A percentile compares a stretch with the other conserved stretches of the same genome.
These are phyloP conservation scores for Ceraclea dissimilis DNA, from an alignment of 2,888 invertebrate species.

Conservation along the genomic window DNA sequence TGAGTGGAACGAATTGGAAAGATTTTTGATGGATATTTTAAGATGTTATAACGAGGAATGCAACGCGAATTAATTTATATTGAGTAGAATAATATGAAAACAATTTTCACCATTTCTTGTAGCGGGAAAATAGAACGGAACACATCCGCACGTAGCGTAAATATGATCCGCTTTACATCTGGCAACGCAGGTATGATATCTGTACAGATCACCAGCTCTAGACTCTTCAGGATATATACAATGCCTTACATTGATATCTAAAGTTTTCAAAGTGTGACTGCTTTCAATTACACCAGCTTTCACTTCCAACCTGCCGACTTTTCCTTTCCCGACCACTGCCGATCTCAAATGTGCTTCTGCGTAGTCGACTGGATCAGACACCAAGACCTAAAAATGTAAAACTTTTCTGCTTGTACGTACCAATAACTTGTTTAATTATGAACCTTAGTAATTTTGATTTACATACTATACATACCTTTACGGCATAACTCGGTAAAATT, in stretches of 20 bases:
- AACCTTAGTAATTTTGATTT: not conserved
- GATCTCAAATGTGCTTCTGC: conserved; percentile 32
- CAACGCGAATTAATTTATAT: too few relatives aligned
- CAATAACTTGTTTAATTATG: not conserved
- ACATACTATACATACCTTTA: too few relatives aligned
- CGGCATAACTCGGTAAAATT: conserved; percentile 31
- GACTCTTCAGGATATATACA: conserved; percentile 13
- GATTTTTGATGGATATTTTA: too few relatives aligned
- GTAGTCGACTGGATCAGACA: conserved; percentile 35
- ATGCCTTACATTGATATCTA: conserved; percentile 1
- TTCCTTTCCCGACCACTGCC: conserved; percentile 29
- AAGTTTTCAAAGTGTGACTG: not conserved
- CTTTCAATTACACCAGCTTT: conserved; percentile 30
- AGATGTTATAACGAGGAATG: too few relatives aligned
- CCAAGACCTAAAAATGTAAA: conserved; percentile 28
- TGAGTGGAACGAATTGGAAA: too few relatives aligned
- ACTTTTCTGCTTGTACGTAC: not conserved
- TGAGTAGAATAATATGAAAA: too few relatives aligned
- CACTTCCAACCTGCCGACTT: conserved; percentile 31
- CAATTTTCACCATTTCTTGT: conserved; percentile 1
- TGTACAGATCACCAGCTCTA: conserved; percentile 28
- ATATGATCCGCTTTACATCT: conserved; percentile 32
- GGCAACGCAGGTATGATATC: conserved; percentile 31
- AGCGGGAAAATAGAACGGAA: conserved; percentile 34
- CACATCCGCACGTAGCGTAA: conserved; percentile 31